These are phyloP conservation scores for Drosophila ercepeae DNA, from an alignment of 1,140 invertebrate genomes.

Conservation along the genomic window DNA sequence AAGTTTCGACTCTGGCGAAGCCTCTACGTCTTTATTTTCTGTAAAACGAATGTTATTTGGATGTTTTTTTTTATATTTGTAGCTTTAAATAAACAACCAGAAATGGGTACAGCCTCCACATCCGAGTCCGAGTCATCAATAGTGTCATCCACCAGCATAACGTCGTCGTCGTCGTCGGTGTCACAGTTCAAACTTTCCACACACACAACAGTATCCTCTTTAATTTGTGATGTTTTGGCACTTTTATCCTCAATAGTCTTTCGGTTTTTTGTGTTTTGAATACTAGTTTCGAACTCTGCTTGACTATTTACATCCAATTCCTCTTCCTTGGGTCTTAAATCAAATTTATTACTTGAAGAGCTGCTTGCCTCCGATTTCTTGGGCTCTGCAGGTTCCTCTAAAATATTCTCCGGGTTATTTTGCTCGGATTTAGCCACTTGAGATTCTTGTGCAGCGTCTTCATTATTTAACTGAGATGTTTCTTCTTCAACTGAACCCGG, in stretches of 20 bases:
- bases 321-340: background rate
- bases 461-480: background rate
- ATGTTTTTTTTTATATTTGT: background rate
- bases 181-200: constrained; percentile 30
- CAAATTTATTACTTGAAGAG: background rate
- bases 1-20: background rate
- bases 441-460: background rate
- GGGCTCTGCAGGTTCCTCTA: background rate
- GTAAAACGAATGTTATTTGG: background rate
- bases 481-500: background rate
- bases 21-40: background rate
- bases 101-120: constrained; percentile 17
- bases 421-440: background rate
- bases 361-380: background rate
- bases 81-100: background rate
- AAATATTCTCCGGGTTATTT: background rate
- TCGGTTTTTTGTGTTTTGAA: background rate
- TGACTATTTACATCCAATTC: background rate
- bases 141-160: constrained; percentile 64
- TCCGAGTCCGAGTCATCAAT: constrained; percentile 38
- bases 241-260: background rate
- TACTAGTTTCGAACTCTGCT: background rate
- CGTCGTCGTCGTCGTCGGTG: constrained; percentile 63
- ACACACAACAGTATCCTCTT: background rate
- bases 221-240: background rate